Conservation (phyloP, 1,140 invertebrate genomes). For the Drosophila subpulchrella region DNA sequence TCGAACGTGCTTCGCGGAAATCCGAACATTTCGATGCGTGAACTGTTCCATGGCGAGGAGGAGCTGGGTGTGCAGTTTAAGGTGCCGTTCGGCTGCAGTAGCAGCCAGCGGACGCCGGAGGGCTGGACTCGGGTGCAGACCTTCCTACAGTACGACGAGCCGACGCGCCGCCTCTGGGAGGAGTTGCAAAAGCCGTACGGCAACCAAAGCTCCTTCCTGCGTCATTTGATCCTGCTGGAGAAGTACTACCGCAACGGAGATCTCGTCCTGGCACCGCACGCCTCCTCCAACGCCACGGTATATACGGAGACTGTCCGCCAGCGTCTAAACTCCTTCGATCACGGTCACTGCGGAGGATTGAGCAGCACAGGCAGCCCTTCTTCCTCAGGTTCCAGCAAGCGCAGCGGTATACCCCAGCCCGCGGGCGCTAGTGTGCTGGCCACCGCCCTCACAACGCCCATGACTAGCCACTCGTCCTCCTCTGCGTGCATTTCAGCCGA, state of each 20-base stretch:
- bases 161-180: slow-evolving; percentile 92
- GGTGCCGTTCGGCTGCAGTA: slow-evolving; percentile 79
- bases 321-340: slow-evolving; percentile 90
- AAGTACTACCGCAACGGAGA: slow-evolving; percentile 92
- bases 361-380: neutral
- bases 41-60: slow-evolving; percentile 91
- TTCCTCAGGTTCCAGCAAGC: slow-evolving; percentile 9
- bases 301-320: slow-evolving; percentile 93
- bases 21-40: slow-evolving; percentile 91
- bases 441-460: slow-evolving; percentile 25
- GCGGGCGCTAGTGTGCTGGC: slow-evolving; percentile 40
- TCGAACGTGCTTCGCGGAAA: slow-evolving; percentile 88
- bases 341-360: slow-evolving; percentile 74
- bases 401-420: slow-evolving; percentile 11
- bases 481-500: slow-evolving; percentile 2
- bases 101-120: slow-evolving; percentile 87
- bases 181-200: slow-evolving; percentile 93
- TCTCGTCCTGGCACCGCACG: slow-evolving; percentile 89
- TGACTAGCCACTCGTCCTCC: neutral
- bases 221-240: slow-evolving; percentile 92
- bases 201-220: slow-evolving; percentile 92
- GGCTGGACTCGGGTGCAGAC: slow-evolving; percentile 93
- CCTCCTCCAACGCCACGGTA: slow-evolving; percentile 89
- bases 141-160: slow-evolving; percentile 92
- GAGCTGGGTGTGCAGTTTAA: slow-evolving; percentile 91